These are phyloP conservation scores for Cheilosia pagana DNA, from an alignment of 2,888 invertebrate species.

Conservation along the genomic window DNA sequence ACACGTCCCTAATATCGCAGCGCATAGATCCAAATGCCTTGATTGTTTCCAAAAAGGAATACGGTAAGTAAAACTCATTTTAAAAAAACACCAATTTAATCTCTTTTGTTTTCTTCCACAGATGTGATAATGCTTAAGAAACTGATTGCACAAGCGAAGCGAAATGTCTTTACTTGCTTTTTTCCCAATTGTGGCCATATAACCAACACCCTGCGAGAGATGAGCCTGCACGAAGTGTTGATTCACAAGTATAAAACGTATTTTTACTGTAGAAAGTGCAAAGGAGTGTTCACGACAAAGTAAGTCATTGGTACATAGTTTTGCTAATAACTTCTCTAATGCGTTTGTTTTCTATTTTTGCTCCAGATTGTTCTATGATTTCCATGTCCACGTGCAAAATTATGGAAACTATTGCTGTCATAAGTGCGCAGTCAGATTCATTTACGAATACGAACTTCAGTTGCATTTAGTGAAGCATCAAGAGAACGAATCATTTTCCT, in stretches of 20 bases:
- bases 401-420: constrained; percentile 58
- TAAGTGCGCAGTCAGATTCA: constrained; percentile 51
- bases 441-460: constrained; percentile 51
- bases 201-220: constrained; percentile 35
- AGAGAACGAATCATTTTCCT: constrained; percentile 24
- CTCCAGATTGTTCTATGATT: constrained; percentile 48
- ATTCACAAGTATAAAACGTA: constrained; percentile 44
- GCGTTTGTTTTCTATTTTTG: not conserved
- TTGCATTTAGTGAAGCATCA: constrained; percentile 63
- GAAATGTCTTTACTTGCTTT: constrained; percentile 37
- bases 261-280: constrained; percentile 55
- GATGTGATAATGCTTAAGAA: constrained; percentile 55
- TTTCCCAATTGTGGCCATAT: constrained; percentile 31
- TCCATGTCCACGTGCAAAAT: constrained; percentile 56
- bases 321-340: not conserved
- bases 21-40: not conserved
- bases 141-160: constrained; percentile 33
- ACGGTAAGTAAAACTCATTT: constrained; percentile 28
- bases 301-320: constrained; percentile 7
- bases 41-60: constrained; percentile 46
- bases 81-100: too few species aligned
- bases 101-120: not conserved
- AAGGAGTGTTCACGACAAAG: constrained; percentile 63
- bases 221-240: constrained; percentile 56
- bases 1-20: not conserved